Base-by-base conservation (phyloP, 2,113 vertebrate genomes). In the Zingel zingel region DNA sequence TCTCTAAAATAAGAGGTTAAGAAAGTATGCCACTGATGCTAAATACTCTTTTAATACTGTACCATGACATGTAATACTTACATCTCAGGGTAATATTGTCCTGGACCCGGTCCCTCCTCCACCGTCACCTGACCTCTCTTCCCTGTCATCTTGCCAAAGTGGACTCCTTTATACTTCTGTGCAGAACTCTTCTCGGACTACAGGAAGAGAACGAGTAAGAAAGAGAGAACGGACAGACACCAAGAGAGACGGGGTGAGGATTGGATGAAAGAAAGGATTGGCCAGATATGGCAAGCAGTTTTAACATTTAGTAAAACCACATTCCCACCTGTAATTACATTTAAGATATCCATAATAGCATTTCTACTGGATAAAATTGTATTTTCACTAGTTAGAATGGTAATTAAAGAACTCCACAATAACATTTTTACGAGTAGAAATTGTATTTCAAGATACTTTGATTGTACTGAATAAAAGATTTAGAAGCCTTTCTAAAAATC, bases 81-180 rank as follows among this genome's bases (percentile, higher is more conserved):
- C 93, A 77, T 83, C 54, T 95, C 82, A 71, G 91, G 64, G 6
- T 93, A 58, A 88, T 96, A 96, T 2, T 96, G 77, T 65, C 91
- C 94, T 59, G 95, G 96, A 77, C 94, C 94, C 73, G 92, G 91
- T 13, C 93, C 91, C 23, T 90, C 85, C 0, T 67, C 71, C 74
- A 73, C 48, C 57, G 79, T 91, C 91, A 89, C 85, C n/a, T 90
- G 75, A 2, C 14, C 59, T 6, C 47, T 79, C 88, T 88, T 95
- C 84, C 90, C 95, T 19, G 88, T 94, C 92, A 88, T 90, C 72
- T 83, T 92, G 67, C 91, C 94, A 88, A 96, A 97, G 86, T 93
- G 84, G 56, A 96, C 70, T 12, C 94, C 95, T 93, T 96, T 95
- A 69, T 96, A 96, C 86, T 96, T 97, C 74, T 93, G 65, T 15